Evolutionary conservation across 2,113 vertebrate species (phyloP).

Genomic region (Pogonocichla stellata): DNA sequence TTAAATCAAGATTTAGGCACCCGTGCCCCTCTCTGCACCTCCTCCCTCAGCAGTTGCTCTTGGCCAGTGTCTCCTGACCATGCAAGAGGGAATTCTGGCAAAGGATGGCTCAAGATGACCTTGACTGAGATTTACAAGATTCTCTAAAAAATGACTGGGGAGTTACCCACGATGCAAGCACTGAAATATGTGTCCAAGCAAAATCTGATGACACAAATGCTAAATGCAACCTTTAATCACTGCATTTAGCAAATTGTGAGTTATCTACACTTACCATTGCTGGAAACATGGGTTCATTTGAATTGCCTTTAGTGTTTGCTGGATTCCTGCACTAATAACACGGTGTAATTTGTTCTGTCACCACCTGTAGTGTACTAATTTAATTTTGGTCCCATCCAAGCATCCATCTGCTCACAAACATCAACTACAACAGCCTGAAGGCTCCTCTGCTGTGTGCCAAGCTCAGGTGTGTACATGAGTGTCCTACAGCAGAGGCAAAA

Average conservation of each 20-base stretch:
- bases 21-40: neutral
- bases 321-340: neutral
- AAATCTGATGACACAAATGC: neutral
- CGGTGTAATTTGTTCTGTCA: neutral
- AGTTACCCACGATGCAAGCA: neutral
- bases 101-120: neutral
- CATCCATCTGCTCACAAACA: slow-evolving; percentile 5
- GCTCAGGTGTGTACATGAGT: neutral
- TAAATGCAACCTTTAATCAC: neutral
- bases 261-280: neutral
- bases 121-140: neutral
- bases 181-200: neutral
- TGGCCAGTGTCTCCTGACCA: neutral
- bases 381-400: neutral
- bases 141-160: neutral
- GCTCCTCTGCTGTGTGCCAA: neutral
- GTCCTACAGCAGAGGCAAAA: neutral
- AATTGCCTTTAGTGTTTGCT: neutral
- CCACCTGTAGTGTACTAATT: neutral
- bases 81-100: neutral
- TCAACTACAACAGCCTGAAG: neutral
- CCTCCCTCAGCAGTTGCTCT: neutral
- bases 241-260: neutral
- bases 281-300: neutral
- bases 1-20: neutral